A percentile compares a stretch with the other conserved stretches of the same genome.
Evolutionary conservation across 2,888 invertebrate genomes (phyloP).

Genomic region (Ophioninae sp.): DNA sequence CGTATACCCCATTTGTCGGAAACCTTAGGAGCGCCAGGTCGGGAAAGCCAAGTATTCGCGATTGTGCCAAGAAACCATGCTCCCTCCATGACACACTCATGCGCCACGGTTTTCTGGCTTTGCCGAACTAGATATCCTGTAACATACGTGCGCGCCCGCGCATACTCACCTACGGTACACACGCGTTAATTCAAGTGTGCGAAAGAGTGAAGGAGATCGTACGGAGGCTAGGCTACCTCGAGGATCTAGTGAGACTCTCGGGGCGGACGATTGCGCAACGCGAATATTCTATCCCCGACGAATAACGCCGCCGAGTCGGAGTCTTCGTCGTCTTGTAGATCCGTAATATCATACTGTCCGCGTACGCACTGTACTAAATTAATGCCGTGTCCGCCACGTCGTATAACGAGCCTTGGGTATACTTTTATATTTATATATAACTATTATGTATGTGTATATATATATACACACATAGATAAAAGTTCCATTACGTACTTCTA

Average conservation of each 20-base stretch:
- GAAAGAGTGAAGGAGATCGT: constrained; percentile 11
- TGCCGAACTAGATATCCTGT: not conserved
- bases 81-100: constrained; percentile 7
- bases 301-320: constrained; percentile 22
- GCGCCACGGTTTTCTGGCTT: constrained; percentile 32
- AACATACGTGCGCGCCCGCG: not conserved
- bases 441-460: too few relatives aligned
- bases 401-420: constrained; percentile 51
- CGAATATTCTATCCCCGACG: constrained; percentile 25
- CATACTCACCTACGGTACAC: not conserved
- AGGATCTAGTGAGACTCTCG: constrained; percentile 35
- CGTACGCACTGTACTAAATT: constrained; percentile 43
- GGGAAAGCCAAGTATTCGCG: constrained; percentile 8
- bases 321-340: constrained; percentile 40
- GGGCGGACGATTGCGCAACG: constrained; percentile 39
- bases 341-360: constrained; percentile 51
- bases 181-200: not conserved
- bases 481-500: too few relatives aligned
- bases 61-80: not conserved
- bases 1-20: not conserved
- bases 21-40: constrained; percentile 15
- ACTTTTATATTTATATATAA: constrained; percentile 4
- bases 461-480: not conserved
- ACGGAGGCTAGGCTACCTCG: constrained; percentile 43
- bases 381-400: constrained; percentile 4